A percentile compares a stretch with the other conserved stretches of the same genome.
phyloP scores from a whole-genome alignment of 23 tunicate genomes.

The Aplidium turbinatum region DNA sequence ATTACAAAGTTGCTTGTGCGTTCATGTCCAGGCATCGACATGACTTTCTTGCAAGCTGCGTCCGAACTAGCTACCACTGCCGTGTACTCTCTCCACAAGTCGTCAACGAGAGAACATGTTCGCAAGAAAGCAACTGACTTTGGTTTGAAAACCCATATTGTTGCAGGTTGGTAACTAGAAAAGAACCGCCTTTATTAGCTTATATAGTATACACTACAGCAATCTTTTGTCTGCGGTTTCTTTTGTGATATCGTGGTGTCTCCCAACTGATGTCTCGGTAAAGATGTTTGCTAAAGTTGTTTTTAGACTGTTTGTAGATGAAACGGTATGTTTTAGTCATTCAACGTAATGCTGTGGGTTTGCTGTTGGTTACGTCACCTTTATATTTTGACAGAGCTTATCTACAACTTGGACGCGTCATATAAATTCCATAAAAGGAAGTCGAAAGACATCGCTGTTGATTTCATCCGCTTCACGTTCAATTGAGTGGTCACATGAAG shows the following conservation, averaged over 20 bases:
- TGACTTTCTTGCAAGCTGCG: constrained; percentile 61
- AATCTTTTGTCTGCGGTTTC: too few species aligned
- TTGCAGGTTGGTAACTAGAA: constrained; percentile 46
- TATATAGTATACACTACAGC: neutral
- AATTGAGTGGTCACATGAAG: too few species aligned
- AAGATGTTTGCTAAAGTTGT: too few species aligned
- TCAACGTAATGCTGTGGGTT: neutral
- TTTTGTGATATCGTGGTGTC: neutral
- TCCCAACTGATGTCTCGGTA: too few species aligned
- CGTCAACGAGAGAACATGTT: constrained; percentile 65
- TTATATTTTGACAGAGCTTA: constrained; percentile 42
- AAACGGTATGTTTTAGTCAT: too few species aligned
- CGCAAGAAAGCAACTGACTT: constrained; percentile 58
- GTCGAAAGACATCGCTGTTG: constrained; percentile 83
- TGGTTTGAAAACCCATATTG: constrained; percentile 33
- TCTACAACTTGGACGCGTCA: constrained; percentile 68
- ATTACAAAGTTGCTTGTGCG: neutral
- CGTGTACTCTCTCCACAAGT: constrained; percentile 82
- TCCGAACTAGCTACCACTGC: constrained; percentile 53
- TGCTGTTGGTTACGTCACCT: neutral
- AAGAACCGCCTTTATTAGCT: neutral
- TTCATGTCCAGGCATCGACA: constrained; percentile 55
- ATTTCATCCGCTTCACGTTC: constrained; percentile 64
- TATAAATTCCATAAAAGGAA: constrained; percentile 63
- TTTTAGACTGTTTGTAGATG: too few species aligned